Conservation (phyloP, 2,888 invertebrate genomes). For the Orthosia incerta region DNA sequence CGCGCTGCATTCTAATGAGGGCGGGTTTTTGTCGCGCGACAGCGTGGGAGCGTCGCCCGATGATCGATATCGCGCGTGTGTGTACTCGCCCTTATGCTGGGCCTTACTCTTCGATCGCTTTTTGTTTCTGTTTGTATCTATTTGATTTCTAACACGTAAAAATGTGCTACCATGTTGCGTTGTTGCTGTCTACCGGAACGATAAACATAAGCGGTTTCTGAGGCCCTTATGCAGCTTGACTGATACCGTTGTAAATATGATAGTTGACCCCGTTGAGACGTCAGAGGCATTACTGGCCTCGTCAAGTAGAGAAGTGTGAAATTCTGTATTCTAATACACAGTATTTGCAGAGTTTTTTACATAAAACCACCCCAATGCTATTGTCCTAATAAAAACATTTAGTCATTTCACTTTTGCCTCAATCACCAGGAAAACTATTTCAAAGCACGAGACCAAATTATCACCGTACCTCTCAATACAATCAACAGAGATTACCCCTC, state of each 20-base stretch:
- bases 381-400: too few relatives aligned
- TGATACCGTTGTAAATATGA: conserved; percentile 22
- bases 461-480: background rate
- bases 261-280: background rate
- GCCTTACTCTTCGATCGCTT: conserved; percentile 35
- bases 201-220: conserved; percentile 27
- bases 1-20: conserved; percentile 86
- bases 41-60: conserved; percentile 83
- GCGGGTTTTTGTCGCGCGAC: conserved; percentile 85
- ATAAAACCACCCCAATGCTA: too few relatives aligned
- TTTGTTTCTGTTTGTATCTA: conserved; percentile 39
- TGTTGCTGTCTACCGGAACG: conserved; percentile 23
- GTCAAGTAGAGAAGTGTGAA: background rate
- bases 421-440: background rate
- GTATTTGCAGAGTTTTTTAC: too few relatives aligned
- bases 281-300: background rate
- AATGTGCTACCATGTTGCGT: conserved; percentile 28
- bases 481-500: background rate
- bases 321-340: too few relatives aligned
- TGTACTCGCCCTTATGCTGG: conserved; percentile 63
- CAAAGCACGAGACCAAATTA: background rate
- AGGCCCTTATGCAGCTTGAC: conserved; percentile 10
- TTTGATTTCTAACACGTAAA: conserved; percentile 40
- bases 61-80: conserved; percentile 70
- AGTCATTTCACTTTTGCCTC: background rate